These are phyloP conservation scores for Bibio marci DNA, from an alignment of 2,888 invertebrate species.

Conservation along the genomic window DNA sequence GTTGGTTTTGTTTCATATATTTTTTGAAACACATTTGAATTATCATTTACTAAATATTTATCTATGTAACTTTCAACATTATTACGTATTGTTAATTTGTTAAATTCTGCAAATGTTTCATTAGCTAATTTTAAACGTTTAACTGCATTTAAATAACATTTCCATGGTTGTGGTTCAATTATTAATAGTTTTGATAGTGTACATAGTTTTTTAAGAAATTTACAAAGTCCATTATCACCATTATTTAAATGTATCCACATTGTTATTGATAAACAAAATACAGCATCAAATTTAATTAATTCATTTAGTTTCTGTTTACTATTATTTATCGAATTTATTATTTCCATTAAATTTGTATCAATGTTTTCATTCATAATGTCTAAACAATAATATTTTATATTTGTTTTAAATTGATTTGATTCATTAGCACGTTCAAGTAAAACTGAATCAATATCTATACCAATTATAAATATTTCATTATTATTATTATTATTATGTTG, in stretches of 20 bases:
- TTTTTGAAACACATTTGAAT: constrained; percentile 33
- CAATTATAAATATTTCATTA: constrained; percentile 29
- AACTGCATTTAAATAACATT: constrained; percentile 60
- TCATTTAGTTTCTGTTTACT: constrained; percentile 32
- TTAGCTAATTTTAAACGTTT: constrained; percentile 45
- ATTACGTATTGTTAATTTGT: constrained; percentile 39
- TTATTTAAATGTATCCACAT: constrained; percentile 85
- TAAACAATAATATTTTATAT: constrained; percentile 37
- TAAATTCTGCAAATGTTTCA: constrained; percentile 40
- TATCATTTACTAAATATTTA: constrained; percentile 30
- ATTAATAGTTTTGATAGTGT: constrained; percentile 38
- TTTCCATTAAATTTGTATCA: constrained; percentile 9
- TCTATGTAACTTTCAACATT: constrained; percentile 45
- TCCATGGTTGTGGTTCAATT: constrained; percentile 75
- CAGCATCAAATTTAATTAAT: constrained; percentile 38
- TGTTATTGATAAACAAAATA: constrained; percentile 67
- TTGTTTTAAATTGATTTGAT: constrained; percentile 24
- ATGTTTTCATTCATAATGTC: constrained; percentile 36
- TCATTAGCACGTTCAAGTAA: constrained; percentile 50
- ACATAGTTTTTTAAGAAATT: constrained; percentile 42
- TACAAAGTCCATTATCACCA: constrained; percentile 51
- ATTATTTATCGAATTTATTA: constrained; percentile 20
- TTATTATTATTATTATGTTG: constrained; percentile 3
- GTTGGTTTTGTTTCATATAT: constrained; percentile 39
- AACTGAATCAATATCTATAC: constrained; percentile 55